Percentiles rank a stretch among this genome's conserved stretches.
Conservation (phyloP, 37 sponge, comb jelly and placozoan species). For the Oopsacas minuta region DNA sequence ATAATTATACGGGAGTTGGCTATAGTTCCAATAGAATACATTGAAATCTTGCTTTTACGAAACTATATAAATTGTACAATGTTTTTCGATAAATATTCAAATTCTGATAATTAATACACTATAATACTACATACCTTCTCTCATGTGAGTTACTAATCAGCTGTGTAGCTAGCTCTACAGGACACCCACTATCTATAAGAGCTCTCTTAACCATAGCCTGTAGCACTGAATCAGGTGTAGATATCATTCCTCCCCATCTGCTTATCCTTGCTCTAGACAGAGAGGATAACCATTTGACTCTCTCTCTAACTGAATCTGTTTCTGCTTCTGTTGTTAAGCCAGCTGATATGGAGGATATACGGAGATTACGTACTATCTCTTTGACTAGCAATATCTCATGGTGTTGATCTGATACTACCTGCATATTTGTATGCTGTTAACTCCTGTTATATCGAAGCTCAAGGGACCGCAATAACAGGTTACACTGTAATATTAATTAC, state of each 20-base stretch:
- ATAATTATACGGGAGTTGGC: no score
- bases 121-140: conserved; percentile 21
- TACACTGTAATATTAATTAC: not conserved
- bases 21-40: no score
- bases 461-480: not conserved
- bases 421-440: no score
- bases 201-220: conserved; percentile 78
- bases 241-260: conserved; percentile 96
- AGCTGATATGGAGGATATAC: conserved; percentile 25
- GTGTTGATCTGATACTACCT: conserved; percentile 20
- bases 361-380: conserved; percentile 52
- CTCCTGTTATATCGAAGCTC: conserved; percentile 25
- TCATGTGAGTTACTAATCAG: conserved; percentile 90
- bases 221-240: conserved; percentile 81
- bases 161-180: conserved; percentile 52
- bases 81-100: no score
- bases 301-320: conserved; percentile 49
- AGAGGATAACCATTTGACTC: conserved; percentile 45
- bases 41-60: no score
- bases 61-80: no score
- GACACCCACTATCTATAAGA: conserved; percentile 74
- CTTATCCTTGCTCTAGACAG: conserved; percentile 54
- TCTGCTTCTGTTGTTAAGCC: conserved; percentile 34
- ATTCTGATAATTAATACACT: no score
- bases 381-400: conserved; percentile 51